Evolutionary conservation across 2,888 invertebrate species (phyloP), one percentile per base, ranked within the genome.

Genomic region (Rosalia funebris): DNA sequence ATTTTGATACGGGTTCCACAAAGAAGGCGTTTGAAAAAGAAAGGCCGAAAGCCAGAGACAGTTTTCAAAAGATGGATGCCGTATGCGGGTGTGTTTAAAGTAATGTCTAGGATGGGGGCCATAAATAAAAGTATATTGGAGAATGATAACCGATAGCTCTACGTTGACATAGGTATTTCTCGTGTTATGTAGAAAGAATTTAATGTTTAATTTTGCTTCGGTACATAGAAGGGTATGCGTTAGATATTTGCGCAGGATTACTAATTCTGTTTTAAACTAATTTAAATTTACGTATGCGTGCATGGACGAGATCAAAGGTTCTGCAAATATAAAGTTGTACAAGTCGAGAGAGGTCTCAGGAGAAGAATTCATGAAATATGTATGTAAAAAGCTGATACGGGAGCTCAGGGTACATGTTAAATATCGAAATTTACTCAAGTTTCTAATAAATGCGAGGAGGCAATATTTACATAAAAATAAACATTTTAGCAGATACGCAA

Each of bases 61-160:
- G 37, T 37, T 20, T 50, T 12, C 12, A 37, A 37, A 36, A 39
- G 37, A 19, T 12, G 37, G 20, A 37, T 19, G 19, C 32, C 12
- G 19, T 37, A 37, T 50, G 37, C 39, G 50, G 50, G 37, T 25
- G 32, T 14, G 37, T 34, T 36, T 16, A 47, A 34, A 9, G 34
- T 16, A 34, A 47, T 34, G 17, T 17, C 17, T 11, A 11, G n/a
- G 19, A 47, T 17, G 47, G 34, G 12, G 17, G 34, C 15, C n/a
- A 47, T 47, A 32, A 47, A 47, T 47, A 47, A 47, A 47, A 47
- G 17, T 25, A 25, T 44, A 44, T 44, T 14, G 44, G 25, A 25
- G 20, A 44, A 11, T 44, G 11, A 44, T 44, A 25, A 5, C 20
- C 20, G 11, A 44, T 44, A 25, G 3, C 20, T 44, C 20, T 44